phyloP scores from a whole-genome alignment of 2,797 vertebrate species.

The Furcifer pardalis region DNA sequence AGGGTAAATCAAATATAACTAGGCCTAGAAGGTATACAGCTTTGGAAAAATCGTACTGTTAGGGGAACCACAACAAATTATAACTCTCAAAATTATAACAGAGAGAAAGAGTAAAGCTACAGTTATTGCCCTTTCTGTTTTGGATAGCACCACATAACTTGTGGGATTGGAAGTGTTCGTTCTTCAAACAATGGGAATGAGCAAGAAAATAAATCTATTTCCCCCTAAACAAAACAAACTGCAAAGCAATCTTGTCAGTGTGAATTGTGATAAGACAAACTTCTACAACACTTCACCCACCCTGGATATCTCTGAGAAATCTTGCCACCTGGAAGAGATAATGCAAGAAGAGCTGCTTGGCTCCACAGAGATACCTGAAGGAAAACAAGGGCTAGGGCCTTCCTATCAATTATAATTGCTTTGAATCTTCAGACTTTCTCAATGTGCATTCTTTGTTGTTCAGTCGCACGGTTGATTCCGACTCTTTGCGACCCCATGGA shows the following conservation, averaged over 20 bases:
- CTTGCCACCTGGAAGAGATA: too few relatives aligned
- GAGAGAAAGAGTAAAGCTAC: not conserved
- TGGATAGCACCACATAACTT: not conserved
- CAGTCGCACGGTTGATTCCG: too few relatives aligned
- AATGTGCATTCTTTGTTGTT: too few relatives aligned
- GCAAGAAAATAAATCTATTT: not conserved
- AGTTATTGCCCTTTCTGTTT: conserved; percentile 9
- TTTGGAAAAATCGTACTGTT: conserved; percentile 25
- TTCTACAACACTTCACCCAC: not conserved
- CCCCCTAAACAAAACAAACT: not conserved
- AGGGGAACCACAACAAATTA: conserved; percentile 35
- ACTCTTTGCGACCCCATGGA: too few relatives aligned
- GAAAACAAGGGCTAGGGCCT: not conserved
- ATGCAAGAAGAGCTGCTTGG: not conserved
- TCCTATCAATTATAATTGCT: not conserved
- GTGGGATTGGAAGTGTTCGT: accelerated
- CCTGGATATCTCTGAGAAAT: not conserved
- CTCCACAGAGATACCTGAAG: not conserved
- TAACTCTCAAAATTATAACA: not conserved
- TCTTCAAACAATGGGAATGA: conserved; percentile 5
- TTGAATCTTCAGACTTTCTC: not conserved
- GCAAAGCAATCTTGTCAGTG: not conserved
- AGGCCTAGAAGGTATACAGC: conserved; percentile 23
- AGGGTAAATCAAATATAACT: conserved; percentile 44
- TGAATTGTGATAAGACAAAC: not conserved